Conservation (phyloP, 2,888 invertebrate genomes). For the Sabellastarte sp. region DNA sequence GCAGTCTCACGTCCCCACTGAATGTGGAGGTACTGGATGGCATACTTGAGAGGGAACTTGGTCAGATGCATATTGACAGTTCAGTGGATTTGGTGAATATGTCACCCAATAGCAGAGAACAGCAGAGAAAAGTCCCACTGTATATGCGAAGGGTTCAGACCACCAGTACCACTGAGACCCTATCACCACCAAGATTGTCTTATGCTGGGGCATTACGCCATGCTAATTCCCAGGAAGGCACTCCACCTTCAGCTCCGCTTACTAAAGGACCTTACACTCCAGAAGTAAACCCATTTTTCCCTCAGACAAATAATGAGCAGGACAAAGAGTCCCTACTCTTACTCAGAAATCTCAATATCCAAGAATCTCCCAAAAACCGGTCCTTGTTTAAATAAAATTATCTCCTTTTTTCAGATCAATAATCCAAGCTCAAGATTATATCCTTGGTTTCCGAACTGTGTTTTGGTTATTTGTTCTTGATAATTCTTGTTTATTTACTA, state of each 20-base stretch:
- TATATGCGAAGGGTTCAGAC: slow-evolving; percentile 16
- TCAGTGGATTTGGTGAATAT: background rate
- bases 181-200: slow-evolving; percentile 1
- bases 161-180: background rate
- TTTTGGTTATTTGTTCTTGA: no score
- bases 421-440: no score
- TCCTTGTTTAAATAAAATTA: no score
- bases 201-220: slow-evolving; percentile 20
- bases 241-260: background rate
- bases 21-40: slow-evolving; percentile 16
- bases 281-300: slow-evolving; percentile 15
- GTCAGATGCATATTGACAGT: slow-evolving; percentile 8
- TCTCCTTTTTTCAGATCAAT: no score
- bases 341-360: slow-evolving; percentile 48
- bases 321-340: slow-evolving; percentile 45
- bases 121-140: slow-evolving; percentile 5
- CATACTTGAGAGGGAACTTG: slow-evolving; percentile 15
- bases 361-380: slow-evolving; percentile 25
- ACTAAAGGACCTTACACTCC: background rate
- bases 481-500: no score
- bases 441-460: no score
- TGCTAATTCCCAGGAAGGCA: slow-evolving; percentile 3
- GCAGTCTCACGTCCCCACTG: slow-evolving; percentile 9
- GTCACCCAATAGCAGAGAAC: background rate
- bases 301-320: background rate